Conservation (phyloP, 2,113 vertebrate genomes). For the Hemiprocne comata region DNA sequence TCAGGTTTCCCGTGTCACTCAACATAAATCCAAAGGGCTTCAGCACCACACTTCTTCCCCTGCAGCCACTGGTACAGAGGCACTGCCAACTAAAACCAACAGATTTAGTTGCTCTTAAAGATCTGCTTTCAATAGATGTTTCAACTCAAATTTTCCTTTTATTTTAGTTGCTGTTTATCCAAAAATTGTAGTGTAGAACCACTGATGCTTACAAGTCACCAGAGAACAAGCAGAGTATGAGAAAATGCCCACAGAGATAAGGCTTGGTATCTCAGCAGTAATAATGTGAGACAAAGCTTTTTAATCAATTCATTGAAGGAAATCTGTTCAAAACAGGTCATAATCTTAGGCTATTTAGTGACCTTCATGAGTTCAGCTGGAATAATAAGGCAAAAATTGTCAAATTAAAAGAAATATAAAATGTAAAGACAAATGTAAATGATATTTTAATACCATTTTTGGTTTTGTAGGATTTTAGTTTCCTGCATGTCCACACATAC, state of each 20-base stretch:
- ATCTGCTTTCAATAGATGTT: not conserved
- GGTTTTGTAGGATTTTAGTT: not conserved
- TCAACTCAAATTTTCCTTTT: not conserved
- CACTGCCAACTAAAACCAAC: not conserved
- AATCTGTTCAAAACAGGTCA: not conserved
- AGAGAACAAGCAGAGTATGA: not conserved
- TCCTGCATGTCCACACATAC: not conserved
- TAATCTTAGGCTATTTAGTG: not conserved
- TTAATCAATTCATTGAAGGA: not conserved
- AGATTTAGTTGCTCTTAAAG: not conserved
- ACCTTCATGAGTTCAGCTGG: not conserved
- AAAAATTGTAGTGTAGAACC: not conserved
- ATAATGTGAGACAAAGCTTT: not conserved
- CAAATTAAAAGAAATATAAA: not conserved
- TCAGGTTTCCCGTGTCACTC: not conserved
- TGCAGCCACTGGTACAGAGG: not conserved
- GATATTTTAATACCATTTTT: not conserved
- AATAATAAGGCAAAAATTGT: not conserved
- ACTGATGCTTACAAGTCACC: not conserved
- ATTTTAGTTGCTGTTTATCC: not conserved
- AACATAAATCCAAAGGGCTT: not conserved
- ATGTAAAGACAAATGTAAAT: not conserved
- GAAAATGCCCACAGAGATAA: not conserved
- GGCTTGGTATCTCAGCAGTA: not conserved
- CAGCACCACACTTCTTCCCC: not conserved